These are phyloP conservation scores for Pachypeltis micranthus DNA, from an alignment of 1,140 invertebrate genomes.

Conservation along the genomic window DNA sequence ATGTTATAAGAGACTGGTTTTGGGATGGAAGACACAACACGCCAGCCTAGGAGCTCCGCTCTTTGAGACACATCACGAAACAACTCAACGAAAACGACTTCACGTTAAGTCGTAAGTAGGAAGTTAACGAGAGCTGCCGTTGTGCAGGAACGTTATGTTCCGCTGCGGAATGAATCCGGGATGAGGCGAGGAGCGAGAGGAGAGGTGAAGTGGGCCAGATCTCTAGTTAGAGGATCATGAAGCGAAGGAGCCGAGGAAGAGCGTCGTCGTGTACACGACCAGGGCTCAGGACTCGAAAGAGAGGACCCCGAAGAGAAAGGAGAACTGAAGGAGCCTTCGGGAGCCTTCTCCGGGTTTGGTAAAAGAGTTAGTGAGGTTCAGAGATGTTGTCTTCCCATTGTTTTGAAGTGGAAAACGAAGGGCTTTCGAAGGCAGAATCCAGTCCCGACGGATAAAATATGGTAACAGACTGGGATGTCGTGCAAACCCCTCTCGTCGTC, in stretches of 20 bases:
- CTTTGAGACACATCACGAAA: too few species aligned
- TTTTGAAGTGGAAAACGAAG: slow-evolving; percentile 4
- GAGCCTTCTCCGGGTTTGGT: neutral
- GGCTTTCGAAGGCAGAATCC: neutral
- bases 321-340: neutral
- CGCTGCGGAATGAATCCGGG: too few species aligned
- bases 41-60: too few species aligned
- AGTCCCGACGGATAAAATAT: slow-evolving; percentile 8
- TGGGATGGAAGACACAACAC: too few species aligned
- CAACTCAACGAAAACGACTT: too few species aligned
- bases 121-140: too few species aligned
- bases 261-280: slow-evolving; percentile 1
- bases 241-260: too few species aligned
- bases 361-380: neutral
- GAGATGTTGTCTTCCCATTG: slow-evolving; percentile 9
- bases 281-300: too few species aligned
- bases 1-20: too few species aligned
- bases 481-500: neutral
- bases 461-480: slow-evolving; percentile 4
- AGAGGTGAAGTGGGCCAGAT: neutral
- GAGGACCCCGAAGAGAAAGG: neutral
- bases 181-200: too few species aligned
- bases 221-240: neutral
- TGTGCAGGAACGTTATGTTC: too few species aligned
- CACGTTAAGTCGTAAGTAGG: too few species aligned